Percentiles rank a stretch among this genome's conserved stretches.
phyloP scores from a whole-genome alignment of 2,113 vertebrate species.

The Glaucidium brasilianum region DNA sequence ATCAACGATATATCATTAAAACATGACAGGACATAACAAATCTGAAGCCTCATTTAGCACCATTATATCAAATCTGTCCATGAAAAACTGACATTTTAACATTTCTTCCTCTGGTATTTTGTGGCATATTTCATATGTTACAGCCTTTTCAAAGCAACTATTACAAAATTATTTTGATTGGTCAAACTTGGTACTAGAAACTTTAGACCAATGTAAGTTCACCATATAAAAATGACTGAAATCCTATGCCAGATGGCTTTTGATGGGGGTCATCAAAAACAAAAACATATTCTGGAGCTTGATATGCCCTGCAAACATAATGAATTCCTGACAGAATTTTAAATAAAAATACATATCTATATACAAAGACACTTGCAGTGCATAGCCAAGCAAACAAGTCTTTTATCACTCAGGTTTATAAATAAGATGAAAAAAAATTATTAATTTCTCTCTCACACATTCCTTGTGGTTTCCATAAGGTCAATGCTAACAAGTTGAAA shows the following conservation, averaged over 20 bases:
- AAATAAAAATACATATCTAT: slow-evolving; percentile 30
- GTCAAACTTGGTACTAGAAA: neutral
- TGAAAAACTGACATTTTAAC: neutral
- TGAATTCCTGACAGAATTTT: neutral
- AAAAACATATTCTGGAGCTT: slow-evolving; percentile 35
- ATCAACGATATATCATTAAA: neutral
- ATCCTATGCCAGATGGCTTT: slow-evolving; percentile 12
- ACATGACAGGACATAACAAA: neutral
- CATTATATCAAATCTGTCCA: neutral
- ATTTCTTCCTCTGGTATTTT: neutral
- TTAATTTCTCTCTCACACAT: neutral
- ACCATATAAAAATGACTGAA: neutral
- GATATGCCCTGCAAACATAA: slow-evolving; percentile 4
- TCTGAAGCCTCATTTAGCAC: neutral
- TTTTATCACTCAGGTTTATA: slow-evolving; percentile 40
- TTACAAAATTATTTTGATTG: neutral
- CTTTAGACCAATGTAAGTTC: neutral
- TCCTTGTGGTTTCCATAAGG: neutral
- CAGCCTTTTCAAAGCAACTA: neutral
- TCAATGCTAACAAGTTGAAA: neutral
- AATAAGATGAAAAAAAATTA: slow-evolving; percentile 20
- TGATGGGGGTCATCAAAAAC: slow-evolving; percentile 31
- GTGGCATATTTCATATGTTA: neutral
- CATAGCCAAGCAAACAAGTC: slow-evolving; percentile 49
- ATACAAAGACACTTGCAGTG: neutral